These are phyloP conservation scores for Nansenia antarctica DNA, from an alignment of 2,113 vertebrate species.

Conservation along the genomic window DNA sequence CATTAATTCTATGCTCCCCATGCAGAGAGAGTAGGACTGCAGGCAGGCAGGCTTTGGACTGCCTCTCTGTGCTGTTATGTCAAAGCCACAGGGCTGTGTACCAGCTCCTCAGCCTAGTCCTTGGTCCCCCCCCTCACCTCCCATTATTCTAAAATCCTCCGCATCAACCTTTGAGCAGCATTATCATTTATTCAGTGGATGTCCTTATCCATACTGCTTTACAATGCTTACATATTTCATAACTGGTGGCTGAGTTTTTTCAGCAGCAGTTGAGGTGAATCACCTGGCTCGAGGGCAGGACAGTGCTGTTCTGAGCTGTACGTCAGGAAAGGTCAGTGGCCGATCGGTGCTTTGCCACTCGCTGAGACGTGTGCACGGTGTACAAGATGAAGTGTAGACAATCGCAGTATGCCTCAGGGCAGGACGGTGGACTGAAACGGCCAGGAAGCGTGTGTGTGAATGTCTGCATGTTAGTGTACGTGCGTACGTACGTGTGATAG, in stretches of 20 bases:
- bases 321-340: conserved; percentile 7
- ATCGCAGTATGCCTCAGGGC: neutral
- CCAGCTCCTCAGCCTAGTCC: no score
- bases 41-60: neutral
- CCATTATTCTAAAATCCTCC: neutral
- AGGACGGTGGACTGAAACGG: neutral
- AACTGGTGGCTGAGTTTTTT: conserved; percentile 1
- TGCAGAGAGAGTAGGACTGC: neutral
- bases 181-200: conserved; percentile 11
- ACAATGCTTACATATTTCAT: conserved; percentile 4
- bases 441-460: neutral
- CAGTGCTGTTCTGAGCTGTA: neutral
- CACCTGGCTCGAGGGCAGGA: conserved; percentile 11
- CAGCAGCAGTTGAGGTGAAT: conserved; percentile 8
- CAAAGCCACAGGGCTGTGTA: no score
- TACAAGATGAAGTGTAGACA: neutral
- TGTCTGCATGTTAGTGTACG: neutral
- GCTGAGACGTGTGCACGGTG: neutral
- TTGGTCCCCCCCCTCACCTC: neutral
- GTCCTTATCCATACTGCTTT: neutral
- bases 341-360: neutral
- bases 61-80: no score
- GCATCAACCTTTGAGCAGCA: conserved; percentile 6
- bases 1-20: neutral
- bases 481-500: conserved; percentile 4